Evolutionary conservation across 2,797 vertebrate genomes (phyloP).

Genomic region (Brachymystax lenok): DNA sequence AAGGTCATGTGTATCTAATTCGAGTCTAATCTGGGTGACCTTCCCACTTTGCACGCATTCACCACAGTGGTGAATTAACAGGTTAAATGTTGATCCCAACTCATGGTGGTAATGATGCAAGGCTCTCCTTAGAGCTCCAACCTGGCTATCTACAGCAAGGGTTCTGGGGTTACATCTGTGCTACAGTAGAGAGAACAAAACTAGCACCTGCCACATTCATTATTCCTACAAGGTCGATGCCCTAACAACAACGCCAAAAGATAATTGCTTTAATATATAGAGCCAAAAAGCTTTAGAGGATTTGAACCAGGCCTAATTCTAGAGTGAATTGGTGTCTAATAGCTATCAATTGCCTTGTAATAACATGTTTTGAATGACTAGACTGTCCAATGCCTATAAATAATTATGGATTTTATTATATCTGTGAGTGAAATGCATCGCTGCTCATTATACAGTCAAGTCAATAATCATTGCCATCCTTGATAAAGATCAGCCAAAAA

Average conservation of each 20-base stretch:
- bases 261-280: no score
- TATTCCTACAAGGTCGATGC: not conserved
- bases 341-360: conserved; percentile 17
- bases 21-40: no score
- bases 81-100: no score
- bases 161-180: not conserved
- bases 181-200: not conserved
- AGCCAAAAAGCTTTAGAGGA: conserved; percentile 8
- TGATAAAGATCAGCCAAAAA: no score
- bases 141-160: not conserved
- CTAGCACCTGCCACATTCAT: not conserved
- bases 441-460: not conserved
- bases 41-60: no score
- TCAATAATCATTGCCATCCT: no score
- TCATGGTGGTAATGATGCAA: not conserved
- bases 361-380: conserved; percentile 9
- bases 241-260: no score
- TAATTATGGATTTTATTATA: not conserved
- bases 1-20: not conserved
- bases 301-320: conserved; percentile 6
- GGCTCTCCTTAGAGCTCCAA: not conserved
- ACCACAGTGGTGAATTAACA: no score
- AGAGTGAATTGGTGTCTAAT: not conserved
- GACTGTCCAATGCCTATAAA: not conserved
- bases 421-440: not conserved